Evolutionary conservation across 2,113 vertebrate genomes (phyloP), one percentile per base, ranked within the genome.

Genomic region (Neolamprologus fasciatus): DNA sequence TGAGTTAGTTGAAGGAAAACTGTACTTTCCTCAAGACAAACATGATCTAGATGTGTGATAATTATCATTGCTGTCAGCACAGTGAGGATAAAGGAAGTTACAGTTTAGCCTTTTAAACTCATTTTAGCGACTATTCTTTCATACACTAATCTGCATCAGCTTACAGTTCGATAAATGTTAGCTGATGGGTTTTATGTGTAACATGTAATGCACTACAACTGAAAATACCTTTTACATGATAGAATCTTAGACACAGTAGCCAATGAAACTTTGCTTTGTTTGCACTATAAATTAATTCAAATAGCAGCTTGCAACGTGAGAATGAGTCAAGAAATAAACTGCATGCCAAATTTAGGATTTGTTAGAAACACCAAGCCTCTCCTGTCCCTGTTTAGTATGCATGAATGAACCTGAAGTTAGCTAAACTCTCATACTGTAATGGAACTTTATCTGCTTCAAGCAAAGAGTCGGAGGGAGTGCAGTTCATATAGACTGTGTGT

Each of bases 261-360:
- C 26, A 61, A 17, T 31, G 2, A 61, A 61, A 31, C 1, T 31
- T 61, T 61, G 8, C 16, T 61, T 33, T 61, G 57, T 61, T 4
- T 61, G 57, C 26, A 4, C 16, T 61, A 31, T 61, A 17, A 61
- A 58, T 17, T 1, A 31, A 58, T 58, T 58, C 3, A 31, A 3
- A 58, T 31, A 2, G 26, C 26, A 31, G 14, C 26, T 58, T 58
- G 26, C 26, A 31, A 17, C 1, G 2, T 58, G 55, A 58, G 13
- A 28, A 5, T 31, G 26, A 31, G 0, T 58, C 3, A 58, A 1
- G 13, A 58, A 0, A 16, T 16, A 58, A 58, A 58, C 13, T 58
- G 57, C 57, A 17, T 6, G 0, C 0, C 26, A 17, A 58, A 58
- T 58, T 58, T 58, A 58, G 26, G 8, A 31, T 31, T 58, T 61